Percentiles rank a stretch among this genome's conserved stretches.
These are phyloP conservation scores for Drosophila nebulosa DNA, from an alignment of 1,140 invertebrate species.

Conservation along the genomic window DNA sequence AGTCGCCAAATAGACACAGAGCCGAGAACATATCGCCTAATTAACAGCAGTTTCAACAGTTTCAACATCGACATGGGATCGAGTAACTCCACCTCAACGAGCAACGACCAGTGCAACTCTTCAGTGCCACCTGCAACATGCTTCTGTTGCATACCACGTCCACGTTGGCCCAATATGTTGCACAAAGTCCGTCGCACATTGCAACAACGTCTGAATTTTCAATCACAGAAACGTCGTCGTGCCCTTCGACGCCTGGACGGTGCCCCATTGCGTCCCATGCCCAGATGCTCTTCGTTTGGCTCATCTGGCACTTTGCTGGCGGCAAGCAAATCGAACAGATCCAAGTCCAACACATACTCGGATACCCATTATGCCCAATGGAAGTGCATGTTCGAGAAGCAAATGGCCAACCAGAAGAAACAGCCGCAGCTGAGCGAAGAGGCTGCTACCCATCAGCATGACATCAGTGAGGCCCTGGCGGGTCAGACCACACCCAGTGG, in stretches of 20 bases:
- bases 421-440: no score
- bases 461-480: constrained; percentile 51
- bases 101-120: not conserved
- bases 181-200: constrained; percentile 39
- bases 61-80: constrained; percentile 29
- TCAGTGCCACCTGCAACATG: not conserved
- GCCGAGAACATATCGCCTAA: constrained; percentile 7
- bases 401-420: not conserved
- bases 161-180: constrained; percentile 21
- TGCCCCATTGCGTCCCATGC: constrained; percentile 52
- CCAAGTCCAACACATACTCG: constrained; percentile 4
- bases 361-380: constrained; percentile 59
- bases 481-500: constrained; percentile 59
- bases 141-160: constrained; percentile 17
- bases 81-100: constrained; percentile 17
- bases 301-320: constrained; percentile 52
- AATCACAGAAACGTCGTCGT: constrained; percentile 20
- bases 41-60: not conserved
- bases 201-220: constrained; percentile 9
- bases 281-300: constrained; percentile 59
- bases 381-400: constrained; percentile 64
- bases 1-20: constrained; percentile 15
- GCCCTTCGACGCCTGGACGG: not conserved
- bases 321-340: constrained; percentile 8
- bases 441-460: constrained; percentile 27